Conservation (phyloP, 2,797 vertebrate species). For the Protonibea diacanthus region DNA sequence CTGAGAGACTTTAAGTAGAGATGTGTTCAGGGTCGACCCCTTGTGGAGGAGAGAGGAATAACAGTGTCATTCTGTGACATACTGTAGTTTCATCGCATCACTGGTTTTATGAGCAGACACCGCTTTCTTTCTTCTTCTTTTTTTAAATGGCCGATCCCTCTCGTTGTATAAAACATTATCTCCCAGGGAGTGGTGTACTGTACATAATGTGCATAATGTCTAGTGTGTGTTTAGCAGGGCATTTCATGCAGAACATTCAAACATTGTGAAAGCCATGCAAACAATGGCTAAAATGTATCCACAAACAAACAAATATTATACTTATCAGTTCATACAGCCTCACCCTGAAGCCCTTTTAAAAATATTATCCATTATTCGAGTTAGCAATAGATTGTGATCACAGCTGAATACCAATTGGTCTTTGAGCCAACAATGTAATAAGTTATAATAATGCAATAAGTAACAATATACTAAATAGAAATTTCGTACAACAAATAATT, state of each 20-base stretch:
- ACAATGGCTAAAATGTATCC: neutral
- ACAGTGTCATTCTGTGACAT: too few species aligned
- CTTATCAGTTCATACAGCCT: neutral
- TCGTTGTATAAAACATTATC: too few species aligned
- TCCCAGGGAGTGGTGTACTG: neutral
- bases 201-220: neutral
- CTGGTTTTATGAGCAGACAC: neutral
- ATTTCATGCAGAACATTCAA: neutral
- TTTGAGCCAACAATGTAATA: too few species aligned
- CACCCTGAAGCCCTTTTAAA: neutral
- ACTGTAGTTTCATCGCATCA: neutral
- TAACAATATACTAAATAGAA: too few species aligned
- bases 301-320: neutral
- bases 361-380: neutral
- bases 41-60: too few species aligned
- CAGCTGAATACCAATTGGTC: neutral
- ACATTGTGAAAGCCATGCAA: neutral
- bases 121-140: neutral
- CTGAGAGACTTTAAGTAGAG: neutral
- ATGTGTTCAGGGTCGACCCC: too few species aligned
- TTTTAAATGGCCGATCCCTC: neutral
- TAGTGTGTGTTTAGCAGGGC: neutral
- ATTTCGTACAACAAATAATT: too few species aligned
- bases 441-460: too few species aligned
- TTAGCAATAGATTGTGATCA: neutral